Evolutionary conservation across 1,140 invertebrate genomes (phyloP).

Genomic region (Hylyphantes graminicola): DNA sequence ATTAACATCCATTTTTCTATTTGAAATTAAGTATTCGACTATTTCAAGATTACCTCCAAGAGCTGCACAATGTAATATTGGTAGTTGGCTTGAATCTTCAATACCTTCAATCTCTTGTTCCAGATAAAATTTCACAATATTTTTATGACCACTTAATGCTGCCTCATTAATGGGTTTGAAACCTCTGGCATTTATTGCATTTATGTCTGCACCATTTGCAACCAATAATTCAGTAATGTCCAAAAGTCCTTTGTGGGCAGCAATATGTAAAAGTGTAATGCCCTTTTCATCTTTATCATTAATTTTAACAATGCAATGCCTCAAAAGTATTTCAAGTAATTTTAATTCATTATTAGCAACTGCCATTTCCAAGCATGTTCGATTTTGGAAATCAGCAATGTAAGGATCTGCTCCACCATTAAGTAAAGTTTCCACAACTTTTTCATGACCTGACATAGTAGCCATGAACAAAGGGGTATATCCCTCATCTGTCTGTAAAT

Average conservation of each 20-base stretch:
- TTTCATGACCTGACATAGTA: slow-evolving; percentile 65
- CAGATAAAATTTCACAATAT: slow-evolving; percentile 24
- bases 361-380: background rate
- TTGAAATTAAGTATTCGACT: background rate
- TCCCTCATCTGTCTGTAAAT: background rate
- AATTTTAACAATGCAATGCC: background rate
- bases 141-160: slow-evolving; percentile 62
- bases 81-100: too few species aligned
- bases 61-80: slow-evolving; percentile 1
- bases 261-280: slow-evolving; percentile 21
- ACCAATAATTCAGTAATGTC: slow-evolving; percentile 37
- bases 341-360: slow-evolving; percentile 6
- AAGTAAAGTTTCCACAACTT: slow-evolving; percentile 18
- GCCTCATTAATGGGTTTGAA: slow-evolving; percentile 63
- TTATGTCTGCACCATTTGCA: background rate
- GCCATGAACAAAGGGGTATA: slow-evolving; percentile 25
- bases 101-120: too few species aligned
- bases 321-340: background rate
- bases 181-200: background rate
- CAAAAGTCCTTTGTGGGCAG: background rate
- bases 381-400: background rate
- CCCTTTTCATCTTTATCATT: background rate
- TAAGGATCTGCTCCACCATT: background rate
- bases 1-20: slow-evolving; percentile 15
- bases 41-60: background rate